A percentile compares a stretch with the other conserved stretches of the same genome.
phyloP scores from a whole-genome alignment of 2,113 vertebrate species.

The Sander lucioperca region DNA sequence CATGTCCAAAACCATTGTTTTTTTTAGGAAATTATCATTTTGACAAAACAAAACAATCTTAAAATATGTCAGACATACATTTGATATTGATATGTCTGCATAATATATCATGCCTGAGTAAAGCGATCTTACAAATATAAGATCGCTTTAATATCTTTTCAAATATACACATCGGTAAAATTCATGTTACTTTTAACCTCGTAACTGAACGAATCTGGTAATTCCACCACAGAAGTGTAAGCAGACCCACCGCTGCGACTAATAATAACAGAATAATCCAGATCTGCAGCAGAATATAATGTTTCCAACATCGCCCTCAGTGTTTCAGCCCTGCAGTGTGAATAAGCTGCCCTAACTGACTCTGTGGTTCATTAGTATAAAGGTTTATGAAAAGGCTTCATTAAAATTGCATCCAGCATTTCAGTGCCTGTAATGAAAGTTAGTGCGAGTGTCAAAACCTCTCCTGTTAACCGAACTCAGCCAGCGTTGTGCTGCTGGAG shows the following conservation, averaged over 20 bases:
- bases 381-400: conserved; percentile 77
- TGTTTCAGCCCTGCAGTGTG: conserved; percentile 23
- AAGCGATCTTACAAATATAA: background rate
- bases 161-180: background rate
- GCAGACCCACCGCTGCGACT: background rate
- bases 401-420: conserved; percentile 77
- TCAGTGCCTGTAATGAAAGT: conserved; percentile 72
- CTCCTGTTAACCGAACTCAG: conserved; percentile 58
- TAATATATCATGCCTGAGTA: background rate
- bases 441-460: conserved; percentile 63
- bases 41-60: too few relatives aligned
- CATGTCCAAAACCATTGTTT: too few relatives aligned
- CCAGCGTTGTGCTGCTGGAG: background rate
- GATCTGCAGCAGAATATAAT: conserved; percentile 19
- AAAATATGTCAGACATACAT: background rate
- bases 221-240: conserved; percentile 1
- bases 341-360: conserved; percentile 23
- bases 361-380: conserved; percentile 71
- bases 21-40: too few relatives aligned
- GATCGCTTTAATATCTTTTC: too few relatives aligned
- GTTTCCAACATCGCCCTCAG: conserved; percentile 2
- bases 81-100: background rate
- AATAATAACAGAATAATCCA: conserved; percentile 3
- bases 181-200: background rate
- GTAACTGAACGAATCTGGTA: conserved; percentile 8